Evolutionary conservation across 1,140 invertebrate genomes (phyloP).

Genomic region (Rhopalosiphum maidis): DNA sequence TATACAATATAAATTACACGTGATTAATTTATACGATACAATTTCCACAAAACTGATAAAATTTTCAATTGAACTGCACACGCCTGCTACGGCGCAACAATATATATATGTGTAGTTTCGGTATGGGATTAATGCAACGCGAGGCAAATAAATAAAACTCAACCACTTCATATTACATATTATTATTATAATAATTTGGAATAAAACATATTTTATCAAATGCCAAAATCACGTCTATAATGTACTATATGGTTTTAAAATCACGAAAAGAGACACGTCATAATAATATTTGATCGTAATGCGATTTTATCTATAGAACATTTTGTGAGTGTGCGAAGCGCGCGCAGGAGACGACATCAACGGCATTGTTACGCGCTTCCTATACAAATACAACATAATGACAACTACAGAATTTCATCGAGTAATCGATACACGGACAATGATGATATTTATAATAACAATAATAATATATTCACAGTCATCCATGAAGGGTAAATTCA

Average conservation of each 20-base stretch:
- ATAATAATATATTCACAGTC: background rate
- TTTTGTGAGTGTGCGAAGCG: background rate
- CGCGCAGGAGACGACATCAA: background rate
- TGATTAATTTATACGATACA: background rate
- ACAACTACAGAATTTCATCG: slow-evolving; percentile 4
- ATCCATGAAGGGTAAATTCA: background rate
- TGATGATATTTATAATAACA: background rate
- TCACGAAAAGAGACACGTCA: background rate
- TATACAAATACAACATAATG: slow-evolving; percentile 12
- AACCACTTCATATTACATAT: background rate
- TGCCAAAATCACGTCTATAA: background rate
- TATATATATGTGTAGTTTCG: background rate
- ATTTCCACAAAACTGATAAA: background rate
- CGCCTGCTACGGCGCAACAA: background rate
- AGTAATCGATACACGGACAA: slow-evolving; percentile 6
- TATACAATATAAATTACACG: background rate
- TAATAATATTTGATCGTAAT: slow-evolving; percentile 1
- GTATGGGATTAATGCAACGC: background rate
- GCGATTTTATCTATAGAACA: background rate
- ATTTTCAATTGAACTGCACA: background rate
- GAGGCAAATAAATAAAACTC: background rate
- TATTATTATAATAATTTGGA: background rate
- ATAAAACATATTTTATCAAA: background rate
- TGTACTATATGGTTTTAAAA: background rate
- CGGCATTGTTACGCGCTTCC: background rate